These are phyloP conservation scores for Uloborus plumipes DNA, from an alignment of 2,888 invertebrate genomes.

Conservation along the genomic window DNA sequence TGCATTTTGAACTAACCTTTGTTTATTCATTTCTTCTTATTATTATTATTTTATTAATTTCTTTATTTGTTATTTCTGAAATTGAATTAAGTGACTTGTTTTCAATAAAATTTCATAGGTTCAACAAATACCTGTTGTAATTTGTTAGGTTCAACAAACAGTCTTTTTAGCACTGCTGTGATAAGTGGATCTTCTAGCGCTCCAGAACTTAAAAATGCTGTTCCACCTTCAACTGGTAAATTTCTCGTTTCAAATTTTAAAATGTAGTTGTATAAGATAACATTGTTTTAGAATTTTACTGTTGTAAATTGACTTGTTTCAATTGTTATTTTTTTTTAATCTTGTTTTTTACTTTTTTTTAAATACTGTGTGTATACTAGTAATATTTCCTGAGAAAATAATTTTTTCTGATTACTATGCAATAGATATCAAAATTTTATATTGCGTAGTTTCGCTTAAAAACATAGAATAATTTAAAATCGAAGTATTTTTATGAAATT, in stretches of 20 bases:
- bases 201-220: constrained; percentile 79
- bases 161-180: constrained; percentile 95
- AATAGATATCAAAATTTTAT: too few relatives aligned
- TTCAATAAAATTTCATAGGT: neutral
- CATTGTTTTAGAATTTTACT: too few relatives aligned
- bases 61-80: neutral
- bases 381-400: neutral
- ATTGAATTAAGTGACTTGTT: neutral
- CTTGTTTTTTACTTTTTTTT: constrained; percentile 17
- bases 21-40: neutral
- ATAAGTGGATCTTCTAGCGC: constrained; percentile 95
- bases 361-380: neutral
- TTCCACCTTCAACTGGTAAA: constrained; percentile 63
- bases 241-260: too few relatives aligned
- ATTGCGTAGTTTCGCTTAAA: too few relatives aligned
- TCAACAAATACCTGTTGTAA: constrained; percentile 28
- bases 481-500: too few relatives aligned
- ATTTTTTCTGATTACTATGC: too few relatives aligned
- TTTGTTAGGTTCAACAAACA: constrained; percentile 78
- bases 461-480: too few relatives aligned
- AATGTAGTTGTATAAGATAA: too few relatives aligned
- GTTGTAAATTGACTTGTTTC: too few relatives aligned
- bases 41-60: too few relatives aligned
- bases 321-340: constrained; percentile 10
- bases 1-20: neutral